These are phyloP conservation scores for Tetropium fuscum DNA, from an alignment of 2,888 invertebrate species.

Conservation along the genomic window DNA sequence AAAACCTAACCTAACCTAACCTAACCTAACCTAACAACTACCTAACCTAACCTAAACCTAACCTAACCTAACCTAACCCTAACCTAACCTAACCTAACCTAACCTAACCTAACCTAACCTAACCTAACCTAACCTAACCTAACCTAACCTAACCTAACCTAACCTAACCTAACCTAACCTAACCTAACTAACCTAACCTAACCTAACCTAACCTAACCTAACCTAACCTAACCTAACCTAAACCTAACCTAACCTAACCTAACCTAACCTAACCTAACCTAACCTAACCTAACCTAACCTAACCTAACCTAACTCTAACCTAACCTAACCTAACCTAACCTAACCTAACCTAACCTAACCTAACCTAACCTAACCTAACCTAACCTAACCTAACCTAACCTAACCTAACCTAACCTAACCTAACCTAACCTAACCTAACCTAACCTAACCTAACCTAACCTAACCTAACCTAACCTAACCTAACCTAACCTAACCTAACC, in stretches of 20 bases:
- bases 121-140: constrained; percentile 9
- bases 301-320: constrained; percentile 10
- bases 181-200: not conserved
- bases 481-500: constrained; percentile 40
- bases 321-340: constrained; percentile 9
- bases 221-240: not conserved
- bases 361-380: constrained; percentile 11
- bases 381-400: constrained; percentile 35
- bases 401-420: constrained; percentile 37
- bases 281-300: constrained; percentile 9
- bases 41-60: not conserved
- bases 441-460: constrained; percentile 38
- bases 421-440: constrained; percentile 31
- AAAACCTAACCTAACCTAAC: not conserved
- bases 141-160: constrained; percentile 9
- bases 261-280: constrained; percentile 9
- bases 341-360: constrained; percentile 9
- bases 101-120: constrained; percentile 17
- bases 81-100: not conserved
- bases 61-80: not conserved
- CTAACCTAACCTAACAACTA: not conserved
- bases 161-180: constrained; percentile 9
- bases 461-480: constrained; percentile 39
- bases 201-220: not conserved
- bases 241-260: constrained; percentile 9